Evolutionary conservation across 2,797 vertebrate genomes (phyloP).

Genomic region (Enteromius unitaeniatus): DNA sequence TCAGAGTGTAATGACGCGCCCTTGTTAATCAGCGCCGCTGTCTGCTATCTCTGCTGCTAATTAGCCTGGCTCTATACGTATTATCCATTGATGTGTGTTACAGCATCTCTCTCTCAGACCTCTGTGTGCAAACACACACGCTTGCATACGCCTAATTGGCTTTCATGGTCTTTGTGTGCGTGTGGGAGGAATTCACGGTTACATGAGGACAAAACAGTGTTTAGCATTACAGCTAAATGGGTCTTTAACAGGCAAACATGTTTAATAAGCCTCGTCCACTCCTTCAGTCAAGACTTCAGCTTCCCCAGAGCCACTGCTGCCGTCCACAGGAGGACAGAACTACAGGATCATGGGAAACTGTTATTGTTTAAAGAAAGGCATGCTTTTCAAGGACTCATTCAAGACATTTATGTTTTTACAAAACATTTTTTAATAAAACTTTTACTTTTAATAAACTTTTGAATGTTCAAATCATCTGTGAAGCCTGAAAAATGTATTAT

Average conservation of each 20-base stretch:
- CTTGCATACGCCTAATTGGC: slow-evolving; percentile 45
- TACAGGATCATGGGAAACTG: background rate
- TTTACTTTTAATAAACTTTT: too few relatives aligned
- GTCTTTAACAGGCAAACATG: slow-evolving; percentile 64
- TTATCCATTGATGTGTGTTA: slow-evolving; percentile 16
- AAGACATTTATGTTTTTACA: too few relatives aligned
- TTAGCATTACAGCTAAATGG: slow-evolving; percentile 64
- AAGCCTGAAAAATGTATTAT: background rate
- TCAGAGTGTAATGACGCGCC: slow-evolving; percentile 49
- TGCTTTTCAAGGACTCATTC: background rate
- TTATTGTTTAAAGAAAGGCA: too few relatives aligned
- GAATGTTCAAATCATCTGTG: too few relatives aligned
- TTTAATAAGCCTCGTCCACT: slow-evolving; percentile 59
- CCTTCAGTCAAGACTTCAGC: slow-evolving; percentile 46
- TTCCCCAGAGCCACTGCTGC: background rate
- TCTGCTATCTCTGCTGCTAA: slow-evolving; percentile 34
- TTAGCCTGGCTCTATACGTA: slow-evolving; percentile 20
- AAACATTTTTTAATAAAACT: too few relatives aligned
- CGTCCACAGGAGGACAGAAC: background rate
- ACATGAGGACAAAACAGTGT: slow-evolving; percentile 49
- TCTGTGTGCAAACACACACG: slow-evolving; percentile 1
- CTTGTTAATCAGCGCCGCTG: slow-evolving; percentile 34
- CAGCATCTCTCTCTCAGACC: slow-evolving; percentile 33
- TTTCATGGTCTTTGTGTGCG: slow-evolving; percentile 49
- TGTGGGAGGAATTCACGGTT: slow-evolving; percentile 38